A percentile compares a stretch with the other conserved stretches of the same genome.
phyloP scores from a whole-genome alignment of 2,888 invertebrate genomes.

The Deroplatys truncata region DNA sequence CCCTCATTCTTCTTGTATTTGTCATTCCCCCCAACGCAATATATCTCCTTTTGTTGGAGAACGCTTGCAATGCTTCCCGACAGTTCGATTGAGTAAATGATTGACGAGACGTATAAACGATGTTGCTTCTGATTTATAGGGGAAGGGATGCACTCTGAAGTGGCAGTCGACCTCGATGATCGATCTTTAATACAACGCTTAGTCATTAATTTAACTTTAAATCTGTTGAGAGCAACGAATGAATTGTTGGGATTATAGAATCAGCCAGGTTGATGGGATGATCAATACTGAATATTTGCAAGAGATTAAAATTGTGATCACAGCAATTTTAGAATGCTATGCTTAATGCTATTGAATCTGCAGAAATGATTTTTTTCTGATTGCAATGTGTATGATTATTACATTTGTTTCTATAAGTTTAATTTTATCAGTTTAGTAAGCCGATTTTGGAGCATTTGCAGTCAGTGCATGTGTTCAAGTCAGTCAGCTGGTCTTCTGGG shows the following conservation, averaged over 20 bases:
- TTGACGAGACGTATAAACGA: neutral
- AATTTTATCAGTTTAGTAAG: too few species aligned
- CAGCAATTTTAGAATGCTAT: too few species aligned
- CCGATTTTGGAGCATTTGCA: too few species aligned
- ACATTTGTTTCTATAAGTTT: too few species aligned
- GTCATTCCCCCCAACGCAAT: neutral
- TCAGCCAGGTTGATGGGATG: neutral
- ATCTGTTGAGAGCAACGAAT: neutral
- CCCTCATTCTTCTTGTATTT: neutral
- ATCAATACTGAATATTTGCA: neutral
- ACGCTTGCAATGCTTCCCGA: neutral
- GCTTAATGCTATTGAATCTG: too few species aligned
- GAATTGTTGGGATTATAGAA: neutral
- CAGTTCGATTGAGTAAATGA: neutral
- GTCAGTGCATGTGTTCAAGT: too few species aligned
- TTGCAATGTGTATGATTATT: too few species aligned
- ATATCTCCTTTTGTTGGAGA: neutral
- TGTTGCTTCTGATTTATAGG: neutral
- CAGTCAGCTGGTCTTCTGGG: too few species aligned
- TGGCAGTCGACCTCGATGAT: neutral
- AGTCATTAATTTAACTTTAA: neutral
- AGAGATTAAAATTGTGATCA: too few species aligned
- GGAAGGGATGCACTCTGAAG: neutral
- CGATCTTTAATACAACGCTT: neutral
- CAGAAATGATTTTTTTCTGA: too few species aligned